Percentiles rank a stretch among this genome's conserved stretches.
phyloP scores from a whole-genome alignment of 1,140 invertebrate genomes.

The Limonius californicus region DNA sequence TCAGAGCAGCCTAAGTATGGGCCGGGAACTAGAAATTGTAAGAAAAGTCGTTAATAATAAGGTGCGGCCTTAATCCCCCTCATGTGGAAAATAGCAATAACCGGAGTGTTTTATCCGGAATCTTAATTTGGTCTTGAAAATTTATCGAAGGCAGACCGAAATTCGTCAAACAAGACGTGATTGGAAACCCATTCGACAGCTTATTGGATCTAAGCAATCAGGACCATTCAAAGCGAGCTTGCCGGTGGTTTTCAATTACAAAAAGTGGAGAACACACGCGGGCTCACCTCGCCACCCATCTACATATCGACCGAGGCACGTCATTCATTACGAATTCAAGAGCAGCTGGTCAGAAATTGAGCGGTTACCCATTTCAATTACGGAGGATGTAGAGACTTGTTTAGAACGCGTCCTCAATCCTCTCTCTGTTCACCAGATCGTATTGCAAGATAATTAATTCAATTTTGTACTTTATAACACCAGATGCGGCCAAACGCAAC shows the following conservation, averaged over 20 bases:
- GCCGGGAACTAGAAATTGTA: too few relatives aligned
- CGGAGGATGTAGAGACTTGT: neutral
- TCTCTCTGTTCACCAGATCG: neutral
- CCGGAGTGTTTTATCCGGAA: neutral
- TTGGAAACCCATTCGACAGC: conserved; percentile 20
- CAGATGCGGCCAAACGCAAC: neutral
- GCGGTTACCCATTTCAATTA: neutral
- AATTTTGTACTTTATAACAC: neutral
- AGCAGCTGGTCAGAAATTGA: neutral
- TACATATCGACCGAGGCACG: neutral
- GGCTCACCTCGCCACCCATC: neutral
- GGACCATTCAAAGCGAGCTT: neutral
- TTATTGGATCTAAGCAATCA: conserved; percentile 10
- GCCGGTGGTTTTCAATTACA: neutral
- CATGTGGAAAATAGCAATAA: neutral
- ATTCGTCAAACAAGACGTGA: conserved; percentile 21
- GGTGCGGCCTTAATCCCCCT: neutral
- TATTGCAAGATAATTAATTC: neutral
- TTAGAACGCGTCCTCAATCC: conserved; percentile 1
- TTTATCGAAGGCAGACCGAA: neutral
- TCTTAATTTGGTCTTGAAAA: too few relatives aligned
- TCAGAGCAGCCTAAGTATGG: too few relatives aligned
- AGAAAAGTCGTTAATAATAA: too few relatives aligned
- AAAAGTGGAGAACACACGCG: neutral
- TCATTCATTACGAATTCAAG: conserved; percentile 1